Evolutionary conservation across 2,113 vertebrate species (phyloP).

Genomic region (Chroicocephalus ridibundus): DNA sequence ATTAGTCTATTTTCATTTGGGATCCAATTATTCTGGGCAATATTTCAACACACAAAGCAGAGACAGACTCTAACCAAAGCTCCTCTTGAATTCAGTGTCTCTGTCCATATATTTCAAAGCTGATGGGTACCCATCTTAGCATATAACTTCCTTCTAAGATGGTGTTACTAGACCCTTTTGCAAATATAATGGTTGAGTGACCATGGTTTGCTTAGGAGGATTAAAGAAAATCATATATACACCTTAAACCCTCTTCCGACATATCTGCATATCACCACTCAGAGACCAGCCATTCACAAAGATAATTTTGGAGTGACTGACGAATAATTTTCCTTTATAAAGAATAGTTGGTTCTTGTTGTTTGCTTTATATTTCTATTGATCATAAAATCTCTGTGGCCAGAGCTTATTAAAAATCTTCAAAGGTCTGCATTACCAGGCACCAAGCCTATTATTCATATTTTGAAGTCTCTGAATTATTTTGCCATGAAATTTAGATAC

Average conservation of each 20-base stretch:
- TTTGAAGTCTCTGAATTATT: neutral
- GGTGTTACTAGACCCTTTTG: neutral
- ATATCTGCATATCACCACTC: neutral
- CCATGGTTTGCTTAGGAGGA: neutral
- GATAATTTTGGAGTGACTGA: neutral
- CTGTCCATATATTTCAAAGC: neutral
- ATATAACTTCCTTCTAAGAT: neutral
- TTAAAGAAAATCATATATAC: neutral
- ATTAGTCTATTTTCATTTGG: neutral
- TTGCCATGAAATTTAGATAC: neutral
- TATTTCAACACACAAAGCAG: neutral
- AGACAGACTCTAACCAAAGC: neutral
- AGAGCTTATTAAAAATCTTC: neutral
- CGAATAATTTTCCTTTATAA: neutral
- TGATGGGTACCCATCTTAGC: neutral
- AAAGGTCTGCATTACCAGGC: neutral
- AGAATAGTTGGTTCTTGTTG: neutral
- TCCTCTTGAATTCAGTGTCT: neutral
- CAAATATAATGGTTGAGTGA: neutral
- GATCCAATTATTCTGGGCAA: neutral
- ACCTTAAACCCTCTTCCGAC: neutral
- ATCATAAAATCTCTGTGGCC: neutral
- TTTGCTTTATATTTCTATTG: neutral
- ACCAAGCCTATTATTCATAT: neutral
- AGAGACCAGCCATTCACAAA: neutral